Evolutionary conservation across 2,888 invertebrate species (phyloP), one percentile per base, ranked within the genome.

Genomic region (Corythucha ciliata): DNA sequence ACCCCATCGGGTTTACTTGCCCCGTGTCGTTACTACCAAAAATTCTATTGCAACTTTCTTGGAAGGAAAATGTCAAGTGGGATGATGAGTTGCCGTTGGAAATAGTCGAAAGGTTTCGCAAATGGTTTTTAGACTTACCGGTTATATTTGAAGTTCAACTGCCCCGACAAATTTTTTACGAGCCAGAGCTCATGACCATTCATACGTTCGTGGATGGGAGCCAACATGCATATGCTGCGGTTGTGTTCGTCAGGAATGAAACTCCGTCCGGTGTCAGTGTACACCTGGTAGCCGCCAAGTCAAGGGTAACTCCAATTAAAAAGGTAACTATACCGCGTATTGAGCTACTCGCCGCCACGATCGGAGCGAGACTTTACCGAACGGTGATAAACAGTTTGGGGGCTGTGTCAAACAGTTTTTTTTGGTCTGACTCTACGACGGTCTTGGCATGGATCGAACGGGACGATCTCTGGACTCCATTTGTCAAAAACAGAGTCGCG

Each of bases 161-260:
- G 10, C 32, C 44, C 20, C 7, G 44, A 14, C 36, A 27, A 39
- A 22, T 39, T 20, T 10, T 18, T 3, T 18, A 6, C 16, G n/a
- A n/a, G n/a, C n/a, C n/a, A n/a, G n/a, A n/a, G n/a, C n/a, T n/a
- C n/a, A n/a, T n/a, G n/a, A 18, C 48, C 18, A 33, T 63, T 12
- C 64, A 65, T 37, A 58, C 55, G 0, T 65, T 65, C 52, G 52
- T 54, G 24, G 63, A 67, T 45, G 63, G 63, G 0, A 61, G 63
- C 33, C 52, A 58, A 34, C 3, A 21, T 5, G 63, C 63, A 0
- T 65, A 65, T 44, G 62, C 63, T 2, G 56, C 65, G 0, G 59
- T 53, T 12, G 49, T 62, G 29, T 63, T 58, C 57, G n/a, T 61
- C 5, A 52, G 63, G 44, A 42, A 34, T 4, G 58, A 60, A 46